Evolutionary conservation across 2,888 invertebrate species (phyloP).

Genomic region (Diploptera punctata): DNA sequence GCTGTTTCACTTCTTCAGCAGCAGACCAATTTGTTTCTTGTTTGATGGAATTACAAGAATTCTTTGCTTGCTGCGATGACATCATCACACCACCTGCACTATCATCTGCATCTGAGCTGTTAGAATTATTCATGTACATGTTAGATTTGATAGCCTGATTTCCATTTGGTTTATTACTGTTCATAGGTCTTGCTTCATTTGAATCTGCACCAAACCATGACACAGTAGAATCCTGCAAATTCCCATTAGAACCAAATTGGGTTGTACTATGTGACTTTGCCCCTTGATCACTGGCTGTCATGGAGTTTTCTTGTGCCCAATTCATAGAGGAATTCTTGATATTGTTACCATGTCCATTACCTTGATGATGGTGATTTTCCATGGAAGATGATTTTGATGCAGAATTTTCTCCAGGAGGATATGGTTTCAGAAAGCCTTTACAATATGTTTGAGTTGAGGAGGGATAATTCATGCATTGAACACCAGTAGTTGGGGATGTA

Average conservation of each 20-base stretch:
- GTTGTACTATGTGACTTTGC: not conserved
- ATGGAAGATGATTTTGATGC: slow-evolving; percentile 11
- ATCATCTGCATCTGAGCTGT: not conserved
- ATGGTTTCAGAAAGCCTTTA: slow-evolving; percentile 63
- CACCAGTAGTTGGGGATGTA: not conserved
- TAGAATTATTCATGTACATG: slow-evolving; percentile 20
- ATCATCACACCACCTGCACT: slow-evolving; percentile 6
- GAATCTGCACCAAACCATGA: slow-evolving; percentile 21
- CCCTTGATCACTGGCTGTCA: not conserved
- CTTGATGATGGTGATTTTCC: slow-evolving; percentile 24
- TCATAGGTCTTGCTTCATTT: not conserved
- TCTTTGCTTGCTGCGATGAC: slow-evolving; percentile 3
- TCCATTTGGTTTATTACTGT: slow-evolving; percentile 6
- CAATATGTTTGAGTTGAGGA: slow-evolving; percentile 40
- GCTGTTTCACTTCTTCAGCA: slow-evolving; percentile 53
- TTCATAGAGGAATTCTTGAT: slow-evolving; percentile 1
- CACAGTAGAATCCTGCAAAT: not conserved
- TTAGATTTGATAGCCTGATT: not conserved
- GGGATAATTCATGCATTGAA: slow-evolving; percentile 17
- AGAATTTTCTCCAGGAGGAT: slow-evolving; percentile 60
- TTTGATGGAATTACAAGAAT: slow-evolving; percentile 40
- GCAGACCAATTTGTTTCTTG: slow-evolving; percentile 50
- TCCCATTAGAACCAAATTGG: not conserved
- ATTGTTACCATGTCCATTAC: not conserved
- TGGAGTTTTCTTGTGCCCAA: slow-evolving; percentile 10